A percentile compares a stretch with the other conserved stretches of the same genome.
These are phyloP conservation scores for Centropus bengalensis DNA, from an alignment of 2,113 vertebrate genomes.

Conservation along the genomic window DNA sequence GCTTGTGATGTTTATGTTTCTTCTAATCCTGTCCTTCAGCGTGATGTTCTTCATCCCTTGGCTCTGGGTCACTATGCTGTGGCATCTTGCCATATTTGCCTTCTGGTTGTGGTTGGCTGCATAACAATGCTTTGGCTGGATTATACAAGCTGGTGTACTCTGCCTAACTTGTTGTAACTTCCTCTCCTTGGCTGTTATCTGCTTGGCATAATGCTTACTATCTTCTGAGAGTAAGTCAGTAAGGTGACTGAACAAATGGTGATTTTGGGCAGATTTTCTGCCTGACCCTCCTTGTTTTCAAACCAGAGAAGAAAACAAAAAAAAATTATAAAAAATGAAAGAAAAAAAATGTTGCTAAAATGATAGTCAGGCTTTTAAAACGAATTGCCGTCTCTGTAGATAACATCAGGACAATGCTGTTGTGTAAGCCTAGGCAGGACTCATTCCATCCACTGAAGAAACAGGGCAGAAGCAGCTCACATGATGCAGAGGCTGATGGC, in stretches of 20 bases:
- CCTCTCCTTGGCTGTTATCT: background rate
- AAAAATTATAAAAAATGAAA: background rate
- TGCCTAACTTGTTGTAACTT: background rate
- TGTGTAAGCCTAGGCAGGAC: background rate
- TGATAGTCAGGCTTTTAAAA: background rate
- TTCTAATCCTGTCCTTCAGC: background rate
- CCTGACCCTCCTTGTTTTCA: background rate
- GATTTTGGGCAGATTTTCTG: background rate
- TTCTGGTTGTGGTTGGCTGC: background rate
- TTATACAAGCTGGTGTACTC: fast-evolving
- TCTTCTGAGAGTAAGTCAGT: too few relatives aligned
- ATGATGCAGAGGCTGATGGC: background rate
- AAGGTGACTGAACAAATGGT: background rate
- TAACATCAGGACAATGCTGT: background rate
- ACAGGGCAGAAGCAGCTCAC: background rate
- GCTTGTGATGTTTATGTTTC: background rate
- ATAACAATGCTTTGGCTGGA: background rate
- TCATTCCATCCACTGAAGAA: background rate
- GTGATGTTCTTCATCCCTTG: background rate
- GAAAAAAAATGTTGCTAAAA: background rate
- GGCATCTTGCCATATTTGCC: background rate
- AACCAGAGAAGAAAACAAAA: background rate
- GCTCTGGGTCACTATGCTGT: background rate
- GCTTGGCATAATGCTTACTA: background rate
- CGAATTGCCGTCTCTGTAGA: background rate